A percentile compares a stretch with the other conserved stretches of the same genome.
phyloP scores from a whole-genome alignment of 2,113 vertebrate genomes.

The Oryzias woworae region DNA sequence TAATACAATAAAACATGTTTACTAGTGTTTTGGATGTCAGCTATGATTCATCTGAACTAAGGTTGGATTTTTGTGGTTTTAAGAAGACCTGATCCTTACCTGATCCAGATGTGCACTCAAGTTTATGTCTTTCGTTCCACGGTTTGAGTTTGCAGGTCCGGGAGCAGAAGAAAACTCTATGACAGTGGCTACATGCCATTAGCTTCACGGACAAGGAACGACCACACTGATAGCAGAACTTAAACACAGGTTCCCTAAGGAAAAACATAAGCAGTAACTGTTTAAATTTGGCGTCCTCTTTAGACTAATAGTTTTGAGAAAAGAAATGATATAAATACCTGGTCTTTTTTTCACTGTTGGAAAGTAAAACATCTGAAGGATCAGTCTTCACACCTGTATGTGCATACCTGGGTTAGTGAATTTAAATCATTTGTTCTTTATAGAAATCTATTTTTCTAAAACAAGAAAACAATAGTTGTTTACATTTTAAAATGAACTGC shows the following conservation, averaged over 20 bases:
- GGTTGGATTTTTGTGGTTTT: background rate
- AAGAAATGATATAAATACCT: conserved; percentile 8
- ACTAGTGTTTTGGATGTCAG: too few relatives aligned
- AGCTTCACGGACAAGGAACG: conserved; percentile 78
- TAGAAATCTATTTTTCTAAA: too few relatives aligned
- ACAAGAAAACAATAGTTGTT: background rate
- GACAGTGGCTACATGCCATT: conserved; percentile 73
- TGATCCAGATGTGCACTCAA: conserved; percentile 69
- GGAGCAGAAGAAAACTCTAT: conserved; percentile 80
- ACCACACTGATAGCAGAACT: conserved; percentile 84
- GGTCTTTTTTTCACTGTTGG: background rate
- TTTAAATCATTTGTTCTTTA: too few relatives aligned
- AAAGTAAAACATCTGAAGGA: background rate
- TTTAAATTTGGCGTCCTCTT: background rate
- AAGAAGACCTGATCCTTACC: conserved; percentile 40
- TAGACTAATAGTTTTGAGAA: background rate
- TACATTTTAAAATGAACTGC: background rate
- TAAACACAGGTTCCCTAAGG: conserved; percentile 72
- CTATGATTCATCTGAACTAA: background rate
- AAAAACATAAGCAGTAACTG: background rate
- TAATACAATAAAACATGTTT: too few relatives aligned
- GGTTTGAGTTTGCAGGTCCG: conserved; percentile 77
- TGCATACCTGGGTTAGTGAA: too few relatives aligned
- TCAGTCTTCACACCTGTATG: background rate
- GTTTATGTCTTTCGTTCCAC: conserved; percentile 77